These are phyloP conservation scores for Thecocarcelia acutangulata DNA, from an alignment of 2,888 invertebrate species.

Conservation along the genomic window DNA sequence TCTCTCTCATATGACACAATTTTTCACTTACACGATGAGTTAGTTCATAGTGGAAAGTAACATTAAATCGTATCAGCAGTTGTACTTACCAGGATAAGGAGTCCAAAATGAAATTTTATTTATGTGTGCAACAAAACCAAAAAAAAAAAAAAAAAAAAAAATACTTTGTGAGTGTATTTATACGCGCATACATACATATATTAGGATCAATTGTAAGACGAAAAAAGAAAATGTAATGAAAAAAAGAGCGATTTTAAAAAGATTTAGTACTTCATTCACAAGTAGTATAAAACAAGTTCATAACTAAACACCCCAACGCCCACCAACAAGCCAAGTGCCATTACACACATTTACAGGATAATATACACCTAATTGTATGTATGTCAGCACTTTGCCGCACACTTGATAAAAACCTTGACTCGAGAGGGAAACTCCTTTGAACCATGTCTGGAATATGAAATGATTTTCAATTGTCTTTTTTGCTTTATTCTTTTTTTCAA, in stretches of 20 bases:
- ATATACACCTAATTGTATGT: constrained; percentile 46
- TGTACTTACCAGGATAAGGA: constrained; percentile 37
- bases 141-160: not conserved
- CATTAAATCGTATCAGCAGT: constrained; percentile 60
- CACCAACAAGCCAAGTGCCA: constrained; percentile 47
- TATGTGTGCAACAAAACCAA: constrained; percentile 1
- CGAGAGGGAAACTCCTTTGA: constrained; percentile 53
- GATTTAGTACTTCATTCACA: constrained; percentile 67
- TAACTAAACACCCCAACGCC: constrained; percentile 58
- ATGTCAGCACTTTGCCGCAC: constrained; percentile 59
- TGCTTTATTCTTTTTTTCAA: too few species aligned
- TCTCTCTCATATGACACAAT: constrained; percentile 52
- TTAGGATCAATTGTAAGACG: constrained; percentile 51
- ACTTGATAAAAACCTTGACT: constrained; percentile 67
- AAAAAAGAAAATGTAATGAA: constrained; percentile 38
- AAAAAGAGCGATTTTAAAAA: constrained; percentile 55
- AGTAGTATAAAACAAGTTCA: constrained; percentile 63
- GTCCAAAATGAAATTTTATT: constrained; percentile 52
- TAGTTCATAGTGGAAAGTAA: constrained; percentile 50
- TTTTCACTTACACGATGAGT: constrained; percentile 36
- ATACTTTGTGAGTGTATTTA: not conserved
- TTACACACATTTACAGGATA: not conserved
- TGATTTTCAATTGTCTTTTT: constrained; percentile 35
- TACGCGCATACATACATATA: constrained; percentile 15
- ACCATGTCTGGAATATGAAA: constrained; percentile 65